Base-by-base conservation (phyloP, 2,797 vertebrate species). In the Jordanella pulchra region DNA sequence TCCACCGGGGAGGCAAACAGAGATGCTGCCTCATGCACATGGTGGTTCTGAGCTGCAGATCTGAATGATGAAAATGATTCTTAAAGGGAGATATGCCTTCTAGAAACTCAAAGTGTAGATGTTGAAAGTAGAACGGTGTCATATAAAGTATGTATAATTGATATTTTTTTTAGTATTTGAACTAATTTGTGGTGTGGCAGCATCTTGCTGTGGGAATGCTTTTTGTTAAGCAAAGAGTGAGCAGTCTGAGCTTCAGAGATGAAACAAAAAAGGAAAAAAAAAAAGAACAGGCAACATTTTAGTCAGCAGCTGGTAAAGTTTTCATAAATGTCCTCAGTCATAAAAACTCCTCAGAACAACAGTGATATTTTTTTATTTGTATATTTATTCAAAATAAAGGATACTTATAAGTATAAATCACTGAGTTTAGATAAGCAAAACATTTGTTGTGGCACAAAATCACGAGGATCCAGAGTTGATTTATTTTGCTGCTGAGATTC, bases 401-500 rank as follows among this genome's bases (percentile, higher is more conserved):
- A 15, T 25, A 64, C 60, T 12, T 35, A 64, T 35, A 23, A 2
- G 18, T 42, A 64, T 44, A 60, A 71, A 48, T 72, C 54, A 80
- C 23, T 76, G 56, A 76, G 61, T 78, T 54, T 58, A 78, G 54
- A 64, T 71, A 71, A 69, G 45, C 58, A 66, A 32, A 47, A 73
- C 75, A 76, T 66, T n/a, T 76, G 54, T 65, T 82, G 21, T 69
- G 72, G 65, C 82, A 27, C 48, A 61, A 27, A 53, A 23, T 69
- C 72, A 28, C 55, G 65, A 54, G 27, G 45, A 75, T 13, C 71
- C 56, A 10, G 32, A n/a, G 32, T 69, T 65, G 27, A 61, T 69
- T 65, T 76, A 67, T 68, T 48, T 39, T 27, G 75, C 77, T 70
- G 78, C 60, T 50, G 67, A 71, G 67, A 79, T 84, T 77, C 65